Evolutionary conservation across 2,888 invertebrate genomes (phyloP), one percentile per base, ranked within the genome.

Genomic region (Ophion ellenae): DNA sequence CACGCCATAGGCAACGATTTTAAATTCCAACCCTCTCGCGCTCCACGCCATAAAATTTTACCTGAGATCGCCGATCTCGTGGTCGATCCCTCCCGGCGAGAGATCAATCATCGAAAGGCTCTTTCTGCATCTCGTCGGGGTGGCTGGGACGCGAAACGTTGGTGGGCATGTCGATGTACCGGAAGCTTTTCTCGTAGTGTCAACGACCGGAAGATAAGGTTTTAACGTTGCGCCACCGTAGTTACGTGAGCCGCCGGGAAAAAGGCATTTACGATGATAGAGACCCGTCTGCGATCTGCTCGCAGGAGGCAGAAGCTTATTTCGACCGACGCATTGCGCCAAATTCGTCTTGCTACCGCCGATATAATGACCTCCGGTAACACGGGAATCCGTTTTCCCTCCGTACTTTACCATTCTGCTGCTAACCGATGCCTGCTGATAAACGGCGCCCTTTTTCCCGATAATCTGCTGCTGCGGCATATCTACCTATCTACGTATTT

Each of bases 21-120:
- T 36, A 1, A 36, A 36, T 36, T 36, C 36, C 3, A 14, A 14
- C 53, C 14, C 53, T 53, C 53, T 1, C 11, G 11, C 66, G 20
- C 57, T 61, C 28, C 7, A 7, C 7, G 6, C 40, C 9, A 40
- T 78, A n/a, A 32, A 32, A 32, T 47, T 47, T 32, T 85, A 92
- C 92, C 91, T 90, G 32, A 87, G 73, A 64, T 90, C 89, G 17
- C 79, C 75, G 59, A 81, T 87, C n/a, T 90, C 90, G 14, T 80
- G 45, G 66, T 91, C 89, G 64, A 81, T 86, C 11, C 78, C 77
- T n/a, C 84, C 67, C 2, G 91, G 89, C 0, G 91, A 89, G 5
- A 94, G 87, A 77, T 94, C 91, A 73, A 90, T 90, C 91, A 94
- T 90, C 17, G 94, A 94, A 5, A 92, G 74, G 76, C 94, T 94